These are phyloP conservation scores for Phainopepla nitens DNA, from an alignment of 2,113 vertebrate genomes.

Conservation along the genomic window DNA sequence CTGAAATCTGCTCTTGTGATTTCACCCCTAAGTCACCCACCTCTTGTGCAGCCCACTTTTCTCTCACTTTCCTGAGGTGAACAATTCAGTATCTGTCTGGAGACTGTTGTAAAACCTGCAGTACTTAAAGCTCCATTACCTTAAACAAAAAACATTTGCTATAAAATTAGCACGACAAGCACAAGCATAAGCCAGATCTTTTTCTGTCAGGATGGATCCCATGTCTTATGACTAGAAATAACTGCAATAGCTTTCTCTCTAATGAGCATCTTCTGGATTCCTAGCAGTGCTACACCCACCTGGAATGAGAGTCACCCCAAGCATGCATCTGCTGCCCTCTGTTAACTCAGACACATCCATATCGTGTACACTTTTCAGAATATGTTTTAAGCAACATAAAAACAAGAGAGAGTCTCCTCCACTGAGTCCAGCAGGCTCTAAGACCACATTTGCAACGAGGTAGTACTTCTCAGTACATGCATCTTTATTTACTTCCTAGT, in stretches of 20 bases:
- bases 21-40: neutral
- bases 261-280: neutral
- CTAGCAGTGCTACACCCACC: neutral
- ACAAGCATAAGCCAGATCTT: neutral
- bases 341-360: neutral
- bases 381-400: neutral
- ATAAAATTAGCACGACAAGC: neutral
- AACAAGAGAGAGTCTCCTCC: neutral
- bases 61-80: neutral
- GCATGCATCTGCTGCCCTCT: neutral
- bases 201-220: neutral
- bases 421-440: neutral
- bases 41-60: neutral
- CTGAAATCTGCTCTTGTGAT: neutral
- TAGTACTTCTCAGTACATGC: neutral
- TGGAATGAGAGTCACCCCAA: neutral
- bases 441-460: neutral
- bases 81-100: neutral
- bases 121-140: neutral
- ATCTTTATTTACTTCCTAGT: neutral
- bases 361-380: neutral
- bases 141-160: neutral
- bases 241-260: neutral
- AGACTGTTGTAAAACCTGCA: neutral
- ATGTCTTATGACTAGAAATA: neutral